phyloP scores from a whole-genome alignment of 2,113 vertebrate genomes.

The Centropristis striata region DNA sequence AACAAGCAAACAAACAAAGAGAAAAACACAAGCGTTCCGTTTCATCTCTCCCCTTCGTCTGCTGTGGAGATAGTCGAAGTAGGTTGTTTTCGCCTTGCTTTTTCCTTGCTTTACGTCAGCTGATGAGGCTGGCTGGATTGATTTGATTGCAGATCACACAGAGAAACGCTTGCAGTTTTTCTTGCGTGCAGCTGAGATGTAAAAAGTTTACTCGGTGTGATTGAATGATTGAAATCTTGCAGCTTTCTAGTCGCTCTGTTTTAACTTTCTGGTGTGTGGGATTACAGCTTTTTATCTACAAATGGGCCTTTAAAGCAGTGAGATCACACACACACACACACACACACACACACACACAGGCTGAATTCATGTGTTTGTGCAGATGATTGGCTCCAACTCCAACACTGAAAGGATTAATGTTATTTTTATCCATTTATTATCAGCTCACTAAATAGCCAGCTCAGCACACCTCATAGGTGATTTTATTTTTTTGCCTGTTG shows the following conservation, averaged over 20 bases:
- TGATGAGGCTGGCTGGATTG: constrained; percentile 36
- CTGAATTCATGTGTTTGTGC: constrained; percentile 10
- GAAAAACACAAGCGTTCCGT: constrained; percentile 9
- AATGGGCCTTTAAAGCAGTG: constrained; percentile 11
- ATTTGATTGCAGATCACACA: constrained; percentile 28
- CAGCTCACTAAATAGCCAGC: background rate
- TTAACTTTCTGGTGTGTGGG: constrained; percentile 1
- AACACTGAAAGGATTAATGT: constrained; percentile 3
- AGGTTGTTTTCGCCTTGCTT: constrained; percentile 28
- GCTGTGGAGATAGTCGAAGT: constrained; percentile 44
- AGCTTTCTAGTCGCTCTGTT: constrained; percentile 2
- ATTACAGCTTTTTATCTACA: constrained; percentile 16
- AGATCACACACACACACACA: constrained; percentile 23
- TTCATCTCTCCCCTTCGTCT: constrained; percentile 44
- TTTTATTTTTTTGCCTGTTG: background rate
- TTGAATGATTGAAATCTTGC: background rate
- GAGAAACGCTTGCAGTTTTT: constrained; percentile 17
- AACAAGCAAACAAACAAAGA: constrained; percentile 39
- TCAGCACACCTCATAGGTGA: constrained; percentile 11
- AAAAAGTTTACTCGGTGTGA: background rate
- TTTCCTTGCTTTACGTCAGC: constrained; percentile 5
- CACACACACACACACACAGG: no score
- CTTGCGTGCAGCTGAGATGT: constrained; percentile 29
- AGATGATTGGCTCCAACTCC: constrained; percentile 13
- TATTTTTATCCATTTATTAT: constrained; percentile 10